Percentiles rank a stretch among this genome's conserved stretches.
Evolutionary conservation across 2,797 vertebrate species (phyloP).

Genomic region (Nothura maculosa): DNA sequence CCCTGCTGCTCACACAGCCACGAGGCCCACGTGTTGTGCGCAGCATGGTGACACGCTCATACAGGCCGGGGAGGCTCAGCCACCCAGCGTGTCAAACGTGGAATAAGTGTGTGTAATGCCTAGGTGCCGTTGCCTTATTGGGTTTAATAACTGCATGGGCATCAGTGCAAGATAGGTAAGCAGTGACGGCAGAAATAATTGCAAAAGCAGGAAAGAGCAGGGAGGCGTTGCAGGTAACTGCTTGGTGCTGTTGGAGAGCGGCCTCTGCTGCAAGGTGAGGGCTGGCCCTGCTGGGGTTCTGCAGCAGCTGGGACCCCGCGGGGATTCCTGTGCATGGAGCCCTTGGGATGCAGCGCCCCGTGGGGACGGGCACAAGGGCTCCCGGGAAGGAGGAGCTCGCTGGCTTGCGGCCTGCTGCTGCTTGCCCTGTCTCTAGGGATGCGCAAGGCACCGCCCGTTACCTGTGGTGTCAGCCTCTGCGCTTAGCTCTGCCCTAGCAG

Average conservation of each 20-base stretch:
- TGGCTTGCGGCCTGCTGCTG: background rate
- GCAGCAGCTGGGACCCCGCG: accelerated
- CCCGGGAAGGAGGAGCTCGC: background rate
- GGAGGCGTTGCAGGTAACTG: accelerated
- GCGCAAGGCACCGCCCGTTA: accelerated
- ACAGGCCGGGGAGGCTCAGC: background rate
- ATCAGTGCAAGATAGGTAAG: background rate
- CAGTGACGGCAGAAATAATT: background rate
- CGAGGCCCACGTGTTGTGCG: background rate
- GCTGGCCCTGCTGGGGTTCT: background rate
- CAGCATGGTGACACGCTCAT: background rate
- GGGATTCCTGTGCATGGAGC: too few relatives aligned
- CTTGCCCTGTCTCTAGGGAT: background rate
- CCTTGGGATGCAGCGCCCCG: accelerated
- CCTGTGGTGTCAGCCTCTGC: accelerated
- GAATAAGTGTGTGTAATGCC: background rate
- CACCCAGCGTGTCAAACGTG: background rate
- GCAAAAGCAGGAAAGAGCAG: background rate
- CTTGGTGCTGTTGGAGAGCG: accelerated
- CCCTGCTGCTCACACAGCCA: background rate
- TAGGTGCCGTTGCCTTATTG: background rate
- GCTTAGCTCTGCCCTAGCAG: accelerated
- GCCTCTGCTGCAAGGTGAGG: background rate
- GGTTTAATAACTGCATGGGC: accelerated
- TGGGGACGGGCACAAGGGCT: background rate